Evolutionary conservation across 2,888 invertebrate genomes (phyloP).

Genomic region (Phyllotreta striolata): DNA sequence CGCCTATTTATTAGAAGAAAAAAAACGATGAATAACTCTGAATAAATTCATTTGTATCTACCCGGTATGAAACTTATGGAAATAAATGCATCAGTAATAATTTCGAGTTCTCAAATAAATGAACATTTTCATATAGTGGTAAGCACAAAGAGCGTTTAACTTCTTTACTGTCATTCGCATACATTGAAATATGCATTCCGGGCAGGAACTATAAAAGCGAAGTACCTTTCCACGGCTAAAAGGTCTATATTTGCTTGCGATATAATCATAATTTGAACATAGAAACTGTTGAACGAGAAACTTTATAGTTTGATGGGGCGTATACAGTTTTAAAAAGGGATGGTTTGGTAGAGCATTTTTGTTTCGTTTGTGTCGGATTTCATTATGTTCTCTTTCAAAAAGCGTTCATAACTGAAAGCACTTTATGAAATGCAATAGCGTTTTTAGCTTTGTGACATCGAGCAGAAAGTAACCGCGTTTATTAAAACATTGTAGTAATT

Average conservation of each 20-base stretch:
- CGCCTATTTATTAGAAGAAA: no score
- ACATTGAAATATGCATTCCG: constrained; percentile 7
- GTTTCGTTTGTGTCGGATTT: not conserved
- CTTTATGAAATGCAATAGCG: no score
- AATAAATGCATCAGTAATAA: no score
- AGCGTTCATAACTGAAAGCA: no score
- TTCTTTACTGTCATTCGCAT: constrained; percentile 8
- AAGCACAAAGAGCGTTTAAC: constrained; percentile 4
- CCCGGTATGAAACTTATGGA: no score
- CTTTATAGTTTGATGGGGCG: not conserved
- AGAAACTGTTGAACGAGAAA: constrained; percentile 6
- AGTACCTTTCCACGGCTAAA: constrained; percentile 8
- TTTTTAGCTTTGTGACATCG: no score
- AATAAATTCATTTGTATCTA: no score
- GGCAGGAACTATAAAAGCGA: constrained; percentile 8
- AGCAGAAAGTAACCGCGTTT: no score
- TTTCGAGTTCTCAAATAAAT: not conserved
- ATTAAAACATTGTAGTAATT: no score
- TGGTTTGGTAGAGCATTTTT: constrained; percentile 6
- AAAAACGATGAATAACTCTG: no score
- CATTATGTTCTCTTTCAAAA: no score
- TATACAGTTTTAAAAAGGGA: not conserved
- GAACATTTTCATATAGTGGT: not conserved
- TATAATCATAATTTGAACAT: constrained; percentile 11
- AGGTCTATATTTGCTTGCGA: constrained; percentile 7